Evolutionary conservation across 2,888 invertebrate species (phyloP).

Genomic region (Himalopsyche japonica): DNA sequence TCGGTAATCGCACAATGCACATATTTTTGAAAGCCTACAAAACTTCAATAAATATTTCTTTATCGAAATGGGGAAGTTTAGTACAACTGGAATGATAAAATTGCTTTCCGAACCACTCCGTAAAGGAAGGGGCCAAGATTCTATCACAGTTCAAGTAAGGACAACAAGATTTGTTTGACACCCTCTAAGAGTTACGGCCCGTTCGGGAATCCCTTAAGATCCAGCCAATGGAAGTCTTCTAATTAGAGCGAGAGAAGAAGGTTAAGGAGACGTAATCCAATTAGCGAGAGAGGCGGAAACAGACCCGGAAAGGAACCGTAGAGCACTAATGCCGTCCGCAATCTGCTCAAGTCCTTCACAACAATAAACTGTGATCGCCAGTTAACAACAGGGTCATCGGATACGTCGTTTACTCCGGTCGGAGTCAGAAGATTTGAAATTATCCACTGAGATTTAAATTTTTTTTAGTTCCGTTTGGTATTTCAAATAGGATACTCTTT

Average conservation of each 20-base stretch:
- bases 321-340: not conserved
- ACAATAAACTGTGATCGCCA: not conserved
- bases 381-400: not conserved
- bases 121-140: slow-evolving; percentile 6
- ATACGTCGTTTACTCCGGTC: not conserved
- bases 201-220: slow-evolving; percentile 19
- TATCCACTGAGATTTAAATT: not conserved
- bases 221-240: slow-evolving; percentile 21
- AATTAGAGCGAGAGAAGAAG: slow-evolving; percentile 33
- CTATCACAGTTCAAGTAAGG: slow-evolving; percentile 25
- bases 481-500: no score
- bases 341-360: not conserved
- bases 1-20: no score
- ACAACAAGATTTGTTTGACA: slow-evolving; percentile 37
- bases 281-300: slow-evolving; percentile 30
- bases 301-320: not conserved
- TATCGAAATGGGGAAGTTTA: no score
- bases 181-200: slow-evolving; percentile 34
- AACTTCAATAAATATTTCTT: no score
- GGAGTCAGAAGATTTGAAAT: not conserved
- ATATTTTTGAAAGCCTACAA: no score
- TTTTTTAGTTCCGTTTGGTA: no score
- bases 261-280: slow-evolving; percentile 36
- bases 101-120: not conserved
- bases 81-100: not conserved